phyloP scores from a whole-genome alignment of 2,113 vertebrate species.

The Alectura lathami region DNA sequence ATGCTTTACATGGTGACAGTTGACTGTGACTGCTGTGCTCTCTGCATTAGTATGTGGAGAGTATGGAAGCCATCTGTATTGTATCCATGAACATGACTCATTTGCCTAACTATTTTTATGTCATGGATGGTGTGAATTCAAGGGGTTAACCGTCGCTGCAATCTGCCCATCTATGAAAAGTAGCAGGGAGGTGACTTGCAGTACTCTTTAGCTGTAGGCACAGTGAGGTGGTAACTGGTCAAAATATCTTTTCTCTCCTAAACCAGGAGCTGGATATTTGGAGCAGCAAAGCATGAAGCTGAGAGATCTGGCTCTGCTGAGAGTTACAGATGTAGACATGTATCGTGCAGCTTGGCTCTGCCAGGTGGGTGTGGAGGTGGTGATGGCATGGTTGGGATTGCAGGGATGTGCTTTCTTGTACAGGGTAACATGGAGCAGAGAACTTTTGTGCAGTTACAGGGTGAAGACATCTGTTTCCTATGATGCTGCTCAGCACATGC shows the following conservation, averaged over 20 bases:
- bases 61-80: not conserved
- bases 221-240: not conserved
- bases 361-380: not conserved
- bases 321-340: not conserved
- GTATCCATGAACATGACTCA: not conserved
- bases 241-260: not conserved
- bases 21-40: not conserved
- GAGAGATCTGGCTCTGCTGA: not conserved
- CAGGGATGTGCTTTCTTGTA: not conserved
- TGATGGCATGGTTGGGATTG: accelerated
- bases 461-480: not conserved
- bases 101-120: not conserved
- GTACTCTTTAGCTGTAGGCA: not conserved
- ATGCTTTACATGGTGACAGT: not conserved
- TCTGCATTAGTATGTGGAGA: not conserved
- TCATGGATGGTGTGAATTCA: not conserved
- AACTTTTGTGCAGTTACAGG: accelerated
- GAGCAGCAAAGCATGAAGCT: not conserved
- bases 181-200: not conserved
- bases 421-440: not conserved
- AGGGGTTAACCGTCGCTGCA: not conserved
- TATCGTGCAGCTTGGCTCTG: not conserved
- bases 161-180: not conserved
- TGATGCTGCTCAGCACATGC: not conserved
- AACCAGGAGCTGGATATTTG: not conserved